Percentiles rank a stretch among this genome's conserved stretches.
Evolutionary conservation across 2,888 invertebrate species (phyloP).

Genomic region (Exephanes ischioxanthus): DNA sequence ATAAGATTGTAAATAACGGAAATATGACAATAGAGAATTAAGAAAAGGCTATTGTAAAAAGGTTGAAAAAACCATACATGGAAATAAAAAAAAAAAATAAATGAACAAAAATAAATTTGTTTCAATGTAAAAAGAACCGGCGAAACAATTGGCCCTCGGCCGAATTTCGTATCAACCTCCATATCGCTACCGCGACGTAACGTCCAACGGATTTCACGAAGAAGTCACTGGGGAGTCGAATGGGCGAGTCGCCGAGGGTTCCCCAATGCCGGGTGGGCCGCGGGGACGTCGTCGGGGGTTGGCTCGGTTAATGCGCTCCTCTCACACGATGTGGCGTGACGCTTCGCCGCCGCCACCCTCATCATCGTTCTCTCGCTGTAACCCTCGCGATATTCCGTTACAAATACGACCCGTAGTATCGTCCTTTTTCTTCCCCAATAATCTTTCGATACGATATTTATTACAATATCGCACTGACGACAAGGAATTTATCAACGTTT

Average conservation of each 20-base stretch:
- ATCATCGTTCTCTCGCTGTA: constrained; percentile 21
- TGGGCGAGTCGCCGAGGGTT: constrained; percentile 38
- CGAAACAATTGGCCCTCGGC: no score
- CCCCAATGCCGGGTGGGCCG: constrained; percentile 41
- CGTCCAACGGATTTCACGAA: not conserved
- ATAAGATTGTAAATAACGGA: no score
- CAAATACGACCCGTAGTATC: constrained; percentile 34
- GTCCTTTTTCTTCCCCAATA: not conserved
- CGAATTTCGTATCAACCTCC: no score
- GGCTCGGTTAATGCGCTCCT: constrained; percentile 74
- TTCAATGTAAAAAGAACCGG: no score
- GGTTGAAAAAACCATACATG: no score
- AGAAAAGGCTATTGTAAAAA: no score
- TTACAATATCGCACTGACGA: not conserved
- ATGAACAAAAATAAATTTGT: no score
- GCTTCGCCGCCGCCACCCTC: constrained; percentile 54
- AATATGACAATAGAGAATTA: no score
- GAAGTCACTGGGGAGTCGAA: constrained; percentile 29
- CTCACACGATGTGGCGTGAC: constrained; percentile 80
- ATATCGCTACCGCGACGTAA: no score
- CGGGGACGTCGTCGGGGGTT: constrained; percentile 54
- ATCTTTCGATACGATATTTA: not conserved
- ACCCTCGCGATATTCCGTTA: constrained; percentile 8
- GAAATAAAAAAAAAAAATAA: no score
- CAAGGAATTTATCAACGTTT: not conserved